phyloP scores from a whole-genome alignment of 2,797 vertebrate species.

The Sphaeramia orbicularis region DNA sequence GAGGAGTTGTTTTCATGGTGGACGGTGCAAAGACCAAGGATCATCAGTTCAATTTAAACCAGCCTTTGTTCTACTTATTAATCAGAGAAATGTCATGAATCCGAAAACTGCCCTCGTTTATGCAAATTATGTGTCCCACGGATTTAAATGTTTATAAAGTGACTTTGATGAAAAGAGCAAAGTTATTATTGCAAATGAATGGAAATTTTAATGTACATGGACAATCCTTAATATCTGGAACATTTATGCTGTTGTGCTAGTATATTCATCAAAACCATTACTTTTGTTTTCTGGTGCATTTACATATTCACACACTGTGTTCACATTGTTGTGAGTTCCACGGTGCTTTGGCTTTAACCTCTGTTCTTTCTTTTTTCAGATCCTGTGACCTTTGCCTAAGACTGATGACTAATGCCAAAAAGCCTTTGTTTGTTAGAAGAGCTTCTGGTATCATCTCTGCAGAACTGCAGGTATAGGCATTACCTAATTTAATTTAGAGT shows the following conservation, averaged over 20 bases:
- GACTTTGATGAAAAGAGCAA: background rate
- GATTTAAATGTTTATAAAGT: background rate
- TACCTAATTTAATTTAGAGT: background rate
- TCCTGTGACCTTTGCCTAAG: slow-evolving; percentile 33
- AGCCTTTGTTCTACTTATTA: background rate
- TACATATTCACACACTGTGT: no score
- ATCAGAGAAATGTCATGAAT: background rate
- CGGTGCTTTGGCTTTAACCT: slow-evolving; percentile 11
- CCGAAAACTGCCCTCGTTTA: fast-evolving
- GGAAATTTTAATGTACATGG: fast-evolving
- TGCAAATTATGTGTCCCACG: no score
- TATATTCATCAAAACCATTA: no score
- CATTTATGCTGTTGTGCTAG: no score
- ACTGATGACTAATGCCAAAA: slow-evolving; percentile 39
- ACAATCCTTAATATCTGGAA: background rate
- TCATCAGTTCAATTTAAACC: background rate
- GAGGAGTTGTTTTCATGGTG: background rate
- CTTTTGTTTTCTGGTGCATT: no score
- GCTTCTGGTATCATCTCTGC: slow-evolving; percentile 24
- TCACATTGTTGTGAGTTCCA: background rate
- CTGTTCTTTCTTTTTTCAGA: slow-evolving; percentile 53
- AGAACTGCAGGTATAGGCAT: slow-evolving; percentile 59
- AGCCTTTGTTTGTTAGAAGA: slow-evolving; percentile 48
- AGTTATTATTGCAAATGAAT: background rate
- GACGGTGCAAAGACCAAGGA: background rate